Conservation (phyloP, 1,140 invertebrate species). For the Augochlora pura region DNA sequence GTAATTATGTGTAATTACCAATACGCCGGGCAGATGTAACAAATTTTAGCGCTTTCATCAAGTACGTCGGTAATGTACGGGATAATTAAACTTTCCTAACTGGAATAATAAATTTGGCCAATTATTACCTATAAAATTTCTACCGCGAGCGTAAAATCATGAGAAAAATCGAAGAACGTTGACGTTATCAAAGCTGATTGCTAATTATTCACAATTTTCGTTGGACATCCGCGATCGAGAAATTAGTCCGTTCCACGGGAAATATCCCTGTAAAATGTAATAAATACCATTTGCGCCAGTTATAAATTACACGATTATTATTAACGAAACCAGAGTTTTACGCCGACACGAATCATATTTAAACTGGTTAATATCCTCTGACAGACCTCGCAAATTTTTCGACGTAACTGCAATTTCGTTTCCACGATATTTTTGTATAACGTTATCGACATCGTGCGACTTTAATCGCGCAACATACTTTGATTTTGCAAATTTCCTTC, state of each 20-base stretch:
- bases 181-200: background rate
- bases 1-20: background rate
- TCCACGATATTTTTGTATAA: too few relatives aligned
- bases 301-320: background rate
- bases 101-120: too few relatives aligned
- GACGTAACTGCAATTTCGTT: too few relatives aligned
- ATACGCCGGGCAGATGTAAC: background rate
- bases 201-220: background rate
- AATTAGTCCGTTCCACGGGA: background rate
- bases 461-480: too few relatives aligned
- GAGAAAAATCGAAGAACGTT: background rate
- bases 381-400: too few relatives aligned
- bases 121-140: too few relatives aligned
- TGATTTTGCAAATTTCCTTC: too few relatives aligned
- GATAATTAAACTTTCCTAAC: too few relatives aligned
- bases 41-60: background rate
- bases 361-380: background rate
- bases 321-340: background rate
- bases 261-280: background rate
- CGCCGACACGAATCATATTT: background rate
- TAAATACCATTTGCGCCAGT: background rate
- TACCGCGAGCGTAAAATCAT: too few relatives aligned
- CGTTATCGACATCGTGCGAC: too few relatives aligned
- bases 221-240: background rate
- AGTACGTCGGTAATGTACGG: background rate